These are phyloP conservation scores for Pegoplata infirma DNA, from an alignment of 2,888 invertebrate species.

Conservation along the genomic window DNA sequence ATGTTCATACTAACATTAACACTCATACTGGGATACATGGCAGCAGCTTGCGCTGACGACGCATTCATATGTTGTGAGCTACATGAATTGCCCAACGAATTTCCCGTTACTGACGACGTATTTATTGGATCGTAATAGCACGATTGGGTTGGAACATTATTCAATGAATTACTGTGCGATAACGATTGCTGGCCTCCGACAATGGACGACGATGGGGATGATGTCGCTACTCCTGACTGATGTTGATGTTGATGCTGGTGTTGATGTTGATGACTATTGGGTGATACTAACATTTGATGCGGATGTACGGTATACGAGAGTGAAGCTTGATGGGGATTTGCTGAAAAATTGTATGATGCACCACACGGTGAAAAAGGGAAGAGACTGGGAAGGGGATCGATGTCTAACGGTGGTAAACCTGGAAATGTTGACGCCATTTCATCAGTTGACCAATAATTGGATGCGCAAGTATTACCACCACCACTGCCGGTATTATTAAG, in stretches of 20 bases:
- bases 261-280: constrained; percentile 73
- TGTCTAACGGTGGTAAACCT: constrained; percentile 86
- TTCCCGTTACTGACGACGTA: constrained; percentile 63
- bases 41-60: constrained; percentile 68
- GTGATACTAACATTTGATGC: constrained; percentile 84
- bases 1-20: constrained; percentile 97
- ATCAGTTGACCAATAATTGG: constrained; percentile 80
- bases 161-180: constrained; percentile 70
- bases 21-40: constrained; percentile 94
- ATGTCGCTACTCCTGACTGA: constrained; percentile 39
- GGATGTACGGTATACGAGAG: constrained; percentile 80
- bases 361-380: constrained; percentile 92
- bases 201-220: constrained; percentile 64
- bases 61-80: constrained; percentile 61
- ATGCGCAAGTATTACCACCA: constrained; percentile 65
- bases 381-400: constrained; percentile 91
- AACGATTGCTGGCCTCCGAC: constrained; percentile 66
- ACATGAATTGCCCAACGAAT: constrained; percentile 54
- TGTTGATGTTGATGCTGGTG: constrained; percentile 63
- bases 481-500: constrained; percentile 66
- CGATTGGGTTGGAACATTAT: constrained; percentile 61
- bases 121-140: constrained; percentile 76
- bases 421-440: constrained; percentile 93
- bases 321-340: constrained; percentile 78
- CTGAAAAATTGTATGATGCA: constrained; percentile 82